Percentiles rank a stretch among this genome's conserved stretches.
phyloP scores from a whole-genome alignment of 2,888 invertebrate genomes.

The Mellilla xanthometata region DNA sequence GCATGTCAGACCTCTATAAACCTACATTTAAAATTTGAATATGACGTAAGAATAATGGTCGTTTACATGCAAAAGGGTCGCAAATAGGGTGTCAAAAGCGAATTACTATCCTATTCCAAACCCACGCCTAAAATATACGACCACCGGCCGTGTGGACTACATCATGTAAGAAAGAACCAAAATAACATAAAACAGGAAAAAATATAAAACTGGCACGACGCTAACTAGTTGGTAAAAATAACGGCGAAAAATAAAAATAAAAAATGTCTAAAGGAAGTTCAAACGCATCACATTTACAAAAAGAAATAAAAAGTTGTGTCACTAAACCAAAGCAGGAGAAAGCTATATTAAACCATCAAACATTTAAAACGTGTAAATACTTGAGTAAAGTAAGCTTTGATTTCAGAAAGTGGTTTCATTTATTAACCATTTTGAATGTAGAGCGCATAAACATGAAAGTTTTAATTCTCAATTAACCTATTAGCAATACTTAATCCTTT shows the following conservation, averaged over 20 bases:
- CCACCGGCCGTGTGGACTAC: constrained; percentile 27
- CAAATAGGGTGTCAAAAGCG: constrained; percentile 23
- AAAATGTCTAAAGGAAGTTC: constrained; percentile 2
- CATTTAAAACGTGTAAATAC: no score
- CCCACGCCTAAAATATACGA: constrained; percentile 45
- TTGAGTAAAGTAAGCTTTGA: no score
- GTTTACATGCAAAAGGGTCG: constrained; percentile 10
- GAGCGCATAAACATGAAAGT: no score
- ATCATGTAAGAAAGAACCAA: constrained; percentile 56
- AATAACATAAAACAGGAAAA: background rate
- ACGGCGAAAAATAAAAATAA: background rate
- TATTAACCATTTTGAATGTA: no score
- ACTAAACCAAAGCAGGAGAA: no score
- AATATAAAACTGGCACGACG: background rate
- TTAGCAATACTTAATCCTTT: no score
- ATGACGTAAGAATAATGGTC: background rate
- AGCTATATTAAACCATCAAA: no score
- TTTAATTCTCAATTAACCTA: no score
- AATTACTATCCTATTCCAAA: background rate
- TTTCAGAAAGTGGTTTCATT: no score
- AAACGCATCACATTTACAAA: background rate
- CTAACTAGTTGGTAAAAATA: background rate
- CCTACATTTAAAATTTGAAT: background rate
- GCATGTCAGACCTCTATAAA: constrained; percentile 13
- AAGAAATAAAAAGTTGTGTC: background rate